Conservation (phyloP, 2,113 vertebrate genomes). For the Hippoglossus stenolepis region DNA sequence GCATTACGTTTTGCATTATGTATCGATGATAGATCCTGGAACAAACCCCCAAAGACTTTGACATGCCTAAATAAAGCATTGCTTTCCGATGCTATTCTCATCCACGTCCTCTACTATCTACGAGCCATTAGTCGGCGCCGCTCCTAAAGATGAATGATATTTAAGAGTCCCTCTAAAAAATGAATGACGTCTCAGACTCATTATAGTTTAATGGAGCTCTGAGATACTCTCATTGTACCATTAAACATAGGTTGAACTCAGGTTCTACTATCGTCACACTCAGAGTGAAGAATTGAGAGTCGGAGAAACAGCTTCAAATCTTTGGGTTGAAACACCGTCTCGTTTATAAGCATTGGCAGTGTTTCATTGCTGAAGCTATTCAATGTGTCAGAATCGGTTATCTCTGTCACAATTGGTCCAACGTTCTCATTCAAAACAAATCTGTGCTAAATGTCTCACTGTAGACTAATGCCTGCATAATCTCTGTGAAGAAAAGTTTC, state of each 20-base stretch:
- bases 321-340: conserved; percentile 12
- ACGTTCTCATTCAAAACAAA: conserved; percentile 15
- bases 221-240: conserved; percentile 21
- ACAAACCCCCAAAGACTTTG: conserved; percentile 35
- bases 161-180: conserved; percentile 47
- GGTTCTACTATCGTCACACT: conserved; percentile 13
- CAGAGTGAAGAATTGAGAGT: conserved; percentile 7
- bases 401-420: conserved; percentile 7
- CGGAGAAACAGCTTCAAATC: conserved; percentile 17
- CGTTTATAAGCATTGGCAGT: conserved; percentile 25
- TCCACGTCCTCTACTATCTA: conserved; percentile 25
- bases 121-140: conserved; percentile 6
- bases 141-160: conserved; percentile 43
- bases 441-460: not conserved
- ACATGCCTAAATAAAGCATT: conserved; percentile 26
- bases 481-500: not conserved
- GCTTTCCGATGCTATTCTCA: conserved; percentile 28
- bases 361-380: conserved; percentile 24
- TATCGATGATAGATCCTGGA: conserved; percentile 50
- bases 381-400: conserved; percentile 20
- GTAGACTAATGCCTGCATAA: not conserved
- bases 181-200: conserved; percentile 50
- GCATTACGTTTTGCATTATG: conserved; percentile 59
- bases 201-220: conserved; percentile 49
- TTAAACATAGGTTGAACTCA: conserved; percentile 39